phyloP scores from a whole-genome alignment of 2,888 invertebrate species.

The Axea sp. region DNA sequence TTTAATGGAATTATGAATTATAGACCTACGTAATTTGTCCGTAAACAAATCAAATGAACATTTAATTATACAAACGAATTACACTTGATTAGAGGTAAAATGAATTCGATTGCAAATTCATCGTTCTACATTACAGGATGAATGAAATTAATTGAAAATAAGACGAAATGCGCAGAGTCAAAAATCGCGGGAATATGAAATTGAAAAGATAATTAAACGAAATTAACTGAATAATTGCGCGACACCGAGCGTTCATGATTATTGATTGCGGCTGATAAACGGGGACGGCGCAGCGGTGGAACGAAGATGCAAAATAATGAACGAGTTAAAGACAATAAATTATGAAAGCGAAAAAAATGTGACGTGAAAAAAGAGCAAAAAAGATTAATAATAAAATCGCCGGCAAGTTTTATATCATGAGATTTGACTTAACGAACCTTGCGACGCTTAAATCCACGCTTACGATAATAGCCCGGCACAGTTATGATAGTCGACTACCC shows the following conservation, averaged over 20 bases:
- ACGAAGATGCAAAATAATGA: constrained; percentile 5
- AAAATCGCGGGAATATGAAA: constrained; percentile 10
- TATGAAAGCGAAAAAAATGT: background rate
- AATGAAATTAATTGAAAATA: constrained; percentile 47
- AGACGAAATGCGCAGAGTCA: constrained; percentile 11
- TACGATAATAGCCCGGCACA: constrained; percentile 38
- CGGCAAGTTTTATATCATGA: constrained; percentile 47
- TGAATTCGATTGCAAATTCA: background rate
- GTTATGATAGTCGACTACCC: constrained; percentile 54
- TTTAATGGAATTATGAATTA: constrained; percentile 27
- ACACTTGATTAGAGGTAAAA: constrained; percentile 31
- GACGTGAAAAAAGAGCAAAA: background rate
- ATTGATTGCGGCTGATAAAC: constrained; percentile 19
- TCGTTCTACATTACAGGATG: constrained; percentile 4
- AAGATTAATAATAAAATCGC: constrained; percentile 29
- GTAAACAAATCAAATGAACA: constrained; percentile 24
- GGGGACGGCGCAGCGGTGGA: background rate
- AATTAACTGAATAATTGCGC: constrained; percentile 27
- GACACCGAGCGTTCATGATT: background rate
- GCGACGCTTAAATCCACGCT: constrained; percentile 51
- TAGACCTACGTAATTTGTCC: constrained; percentile 26
- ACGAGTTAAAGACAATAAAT: constrained; percentile 11
- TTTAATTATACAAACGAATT: constrained; percentile 46
- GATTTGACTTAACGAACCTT: constrained; percentile 58
- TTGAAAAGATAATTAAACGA: constrained; percentile 21